Conservation (phyloP, 2,113 vertebrate species). For the Stictonetta naevosa region DNA sequence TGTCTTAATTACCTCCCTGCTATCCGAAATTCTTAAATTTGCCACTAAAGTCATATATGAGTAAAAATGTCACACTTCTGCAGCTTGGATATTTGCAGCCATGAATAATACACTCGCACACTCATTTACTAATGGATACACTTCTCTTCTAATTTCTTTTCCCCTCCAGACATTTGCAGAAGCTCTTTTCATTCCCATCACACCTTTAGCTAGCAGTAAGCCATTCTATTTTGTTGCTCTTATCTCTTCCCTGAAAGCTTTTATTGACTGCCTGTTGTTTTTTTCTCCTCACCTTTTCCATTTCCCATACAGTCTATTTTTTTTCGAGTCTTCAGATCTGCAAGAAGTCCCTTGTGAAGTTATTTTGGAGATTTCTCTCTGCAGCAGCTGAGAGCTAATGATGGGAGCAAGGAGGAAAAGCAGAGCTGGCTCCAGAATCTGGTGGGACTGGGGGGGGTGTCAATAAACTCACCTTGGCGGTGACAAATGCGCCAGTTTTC, state of each 20-base stretch:
- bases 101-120: conserved; percentile 35
- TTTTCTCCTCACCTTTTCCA: conserved; percentile 46
- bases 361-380: conserved; percentile 4
- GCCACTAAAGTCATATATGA: not conserved
- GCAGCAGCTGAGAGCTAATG: not conserved
- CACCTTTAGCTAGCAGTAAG: conserved; percentile 27
- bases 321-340: conserved; percentile 11
- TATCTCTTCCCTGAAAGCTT: conserved; percentile 48
- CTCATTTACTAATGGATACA: conserved; percentile 55
- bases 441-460: not conserved
- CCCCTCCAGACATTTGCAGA: conserved; percentile 48
- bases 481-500: not conserved
- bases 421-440: not conserved
- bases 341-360: not conserved
- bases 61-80: not conserved
- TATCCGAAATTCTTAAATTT: conserved; percentile 33
- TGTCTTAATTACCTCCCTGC: conserved; percentile 25
- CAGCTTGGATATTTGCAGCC: conserved; percentile 16
- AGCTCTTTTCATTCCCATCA: conserved; percentile 55
- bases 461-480: not conserved
- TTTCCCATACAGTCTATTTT: not conserved
- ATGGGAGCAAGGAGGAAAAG: not conserved
- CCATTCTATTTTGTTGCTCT: conserved; percentile 29
- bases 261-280: conserved; percentile 51
- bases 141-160: conserved; percentile 39